phyloP scores from a whole-genome alignment of 2,113 vertebrate genomes.

The Muntiacus muntjak region DNA sequence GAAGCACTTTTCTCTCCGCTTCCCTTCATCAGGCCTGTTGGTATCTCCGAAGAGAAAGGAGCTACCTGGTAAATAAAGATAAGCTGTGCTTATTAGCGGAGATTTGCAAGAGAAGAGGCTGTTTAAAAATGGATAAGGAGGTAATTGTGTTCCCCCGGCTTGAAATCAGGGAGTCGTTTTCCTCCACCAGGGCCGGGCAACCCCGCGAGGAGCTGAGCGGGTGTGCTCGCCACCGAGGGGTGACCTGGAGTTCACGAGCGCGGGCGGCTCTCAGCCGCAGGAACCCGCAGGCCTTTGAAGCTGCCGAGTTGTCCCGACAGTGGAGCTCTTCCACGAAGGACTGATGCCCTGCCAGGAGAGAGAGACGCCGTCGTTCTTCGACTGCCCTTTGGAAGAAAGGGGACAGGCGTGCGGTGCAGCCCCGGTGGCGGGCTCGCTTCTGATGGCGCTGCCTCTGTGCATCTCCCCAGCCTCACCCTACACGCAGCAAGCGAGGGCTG shows the following conservation, averaged over 20 bases:
- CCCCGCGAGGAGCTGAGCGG: neutral
- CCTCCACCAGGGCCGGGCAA: neutral
- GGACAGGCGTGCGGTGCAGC: constrained; percentile 5
- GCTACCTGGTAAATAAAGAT: constrained; percentile 69
- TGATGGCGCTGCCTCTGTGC: fast-evolving
- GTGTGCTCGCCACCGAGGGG: neutral
- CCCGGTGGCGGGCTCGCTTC: neutral
- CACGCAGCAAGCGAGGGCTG: neutral
- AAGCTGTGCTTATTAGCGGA: constrained; percentile 63
- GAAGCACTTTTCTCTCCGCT: neutral
- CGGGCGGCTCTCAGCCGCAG: neutral
- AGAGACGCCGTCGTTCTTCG: neutral
- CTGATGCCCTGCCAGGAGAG: constrained; percentile 4
- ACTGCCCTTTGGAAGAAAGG: constrained; percentile 30
- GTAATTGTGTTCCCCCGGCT: constrained; percentile 47
- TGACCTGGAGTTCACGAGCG: neutral
- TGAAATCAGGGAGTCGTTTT: constrained; percentile 18
- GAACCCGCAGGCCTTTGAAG: constrained; percentile 15
- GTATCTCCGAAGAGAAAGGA: constrained; percentile 22
- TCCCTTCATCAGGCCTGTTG: neutral
- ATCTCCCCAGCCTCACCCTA: neutral
- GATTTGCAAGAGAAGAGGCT: constrained; percentile 65
- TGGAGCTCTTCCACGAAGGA: neutral
- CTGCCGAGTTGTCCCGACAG: constrained; percentile 16
- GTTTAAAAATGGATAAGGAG: constrained; percentile 60